Conservation (phyloP, 2,113 vertebrate genomes). For the Papio anubis region DNA sequence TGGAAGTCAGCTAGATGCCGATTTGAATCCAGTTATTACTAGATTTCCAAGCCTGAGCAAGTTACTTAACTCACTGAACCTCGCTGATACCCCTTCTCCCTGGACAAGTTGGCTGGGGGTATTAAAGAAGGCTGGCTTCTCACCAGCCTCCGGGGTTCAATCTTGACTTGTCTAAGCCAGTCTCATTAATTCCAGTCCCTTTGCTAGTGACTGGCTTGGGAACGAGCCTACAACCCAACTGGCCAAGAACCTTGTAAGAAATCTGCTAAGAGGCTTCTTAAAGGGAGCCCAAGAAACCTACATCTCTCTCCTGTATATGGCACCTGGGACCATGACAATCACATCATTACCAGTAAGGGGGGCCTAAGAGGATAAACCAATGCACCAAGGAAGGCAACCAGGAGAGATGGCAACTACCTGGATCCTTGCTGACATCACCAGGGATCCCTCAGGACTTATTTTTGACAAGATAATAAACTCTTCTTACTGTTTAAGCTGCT, state of each 20-base stretch:
- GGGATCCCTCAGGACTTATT: neutral
- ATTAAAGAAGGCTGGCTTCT: neutral
- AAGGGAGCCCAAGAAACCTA: neutral
- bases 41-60: neutral
- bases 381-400: neutral
- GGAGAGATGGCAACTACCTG: neutral
- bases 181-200: neutral
- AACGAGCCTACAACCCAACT: neutral
- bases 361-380: neutral
- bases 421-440: neutral
- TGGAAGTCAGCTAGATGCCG: neutral
- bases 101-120: neutral
- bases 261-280: neutral
- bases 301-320: neutral
- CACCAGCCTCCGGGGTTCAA: neutral
- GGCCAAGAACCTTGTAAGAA: neutral
- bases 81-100: accelerated
- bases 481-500: neutral
- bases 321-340: neutral
- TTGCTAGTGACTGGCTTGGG: neutral
- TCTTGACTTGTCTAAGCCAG: neutral
- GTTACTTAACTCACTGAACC: neutral
- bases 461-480: neutral
- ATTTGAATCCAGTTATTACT: neutral
- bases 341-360: neutral